Percentiles rank a stretch among this genome's conserved stretches.
Evolutionary conservation across 2,888 invertebrate genomes (phyloP).

Genomic region (Chrysolina oricalcia): DNA sequence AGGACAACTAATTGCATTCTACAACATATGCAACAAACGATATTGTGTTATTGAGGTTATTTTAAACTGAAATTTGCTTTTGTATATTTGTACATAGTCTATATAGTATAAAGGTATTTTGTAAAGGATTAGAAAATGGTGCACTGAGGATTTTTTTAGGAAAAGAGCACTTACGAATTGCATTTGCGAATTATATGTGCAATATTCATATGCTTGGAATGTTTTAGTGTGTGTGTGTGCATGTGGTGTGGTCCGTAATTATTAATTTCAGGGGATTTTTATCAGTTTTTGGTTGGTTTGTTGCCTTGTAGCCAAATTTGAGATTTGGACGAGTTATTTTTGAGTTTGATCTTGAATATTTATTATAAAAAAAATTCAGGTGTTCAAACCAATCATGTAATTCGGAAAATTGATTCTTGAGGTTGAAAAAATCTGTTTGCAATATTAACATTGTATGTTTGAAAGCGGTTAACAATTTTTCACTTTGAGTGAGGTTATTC

Average conservation of each 20-base stretch:
- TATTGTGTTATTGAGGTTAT: constrained; percentile 26
- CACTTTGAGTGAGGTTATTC: too few species aligned
- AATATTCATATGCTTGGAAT: neutral
- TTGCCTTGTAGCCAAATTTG: too few species aligned
- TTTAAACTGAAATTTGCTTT: constrained; percentile 20
- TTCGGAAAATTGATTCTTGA: too few species aligned
- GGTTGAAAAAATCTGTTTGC: too few species aligned
- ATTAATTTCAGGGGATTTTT: neutral
- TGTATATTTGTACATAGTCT: constrained; percentile 50
- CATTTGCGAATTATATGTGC: neutral
- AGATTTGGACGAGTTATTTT: too few species aligned
- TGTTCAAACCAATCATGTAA: too few species aligned
- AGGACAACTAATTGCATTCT: neutral
- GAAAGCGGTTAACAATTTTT: too few species aligned
- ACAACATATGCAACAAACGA: constrained; percentile 38
- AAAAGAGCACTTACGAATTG: constrained; percentile 5
- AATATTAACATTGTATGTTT: too few species aligned
- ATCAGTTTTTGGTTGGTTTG: neutral
- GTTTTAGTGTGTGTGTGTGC: neutral
- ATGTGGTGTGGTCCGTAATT: neutral
- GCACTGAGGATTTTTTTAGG: constrained; percentile 15
- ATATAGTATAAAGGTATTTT: constrained; percentile 42
- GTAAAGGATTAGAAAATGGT: constrained; percentile 30
- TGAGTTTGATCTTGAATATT: too few species aligned
- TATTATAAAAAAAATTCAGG: too few species aligned